Evolutionary conservation across 2,113 vertebrate genomes (phyloP), one percentile per base, ranked within the genome.

Genomic region (Archocentrus centrarchus): DNA sequence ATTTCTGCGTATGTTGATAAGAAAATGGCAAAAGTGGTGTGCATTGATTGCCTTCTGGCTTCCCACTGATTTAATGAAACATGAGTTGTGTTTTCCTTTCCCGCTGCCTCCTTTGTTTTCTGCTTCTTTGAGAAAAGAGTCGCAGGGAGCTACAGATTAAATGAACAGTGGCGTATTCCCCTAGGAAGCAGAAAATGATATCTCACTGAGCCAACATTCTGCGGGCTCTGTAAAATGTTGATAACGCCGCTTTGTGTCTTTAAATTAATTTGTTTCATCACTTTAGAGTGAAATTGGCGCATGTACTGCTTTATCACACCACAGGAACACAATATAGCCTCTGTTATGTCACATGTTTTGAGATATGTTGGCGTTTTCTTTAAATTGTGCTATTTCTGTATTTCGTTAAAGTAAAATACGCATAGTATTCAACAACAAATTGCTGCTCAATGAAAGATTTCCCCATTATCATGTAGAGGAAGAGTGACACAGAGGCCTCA

Each of bases 171-270:
- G 58, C 82, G 35, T 13, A 30, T 84, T 85, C 87, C 87, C 88
- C 77, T 87, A 39, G 84, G 87, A 90, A 61, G 81, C 90, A 79
- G 84, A 64, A 92, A 92, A 93, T 73, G 75, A 93, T 90, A 93
- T 89, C 91, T 83, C 84, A 78, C 77, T 1, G 55, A 84, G 85
- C 63, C 77, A 63, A 82, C 7, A 2, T 68, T 63, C 77, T 77
- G 77, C 84, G 73, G 76, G 78, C 75, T 63, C 78, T 89, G 87
- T 62, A 41, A 76, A 86, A 80, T 41, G 63, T 57, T 70, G 91
- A 94, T 93, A 92, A 91, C 76, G 47, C 37, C 2, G 27, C 57
- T 87, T 79, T 84, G 79, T 85, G 77, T 53, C 59, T 91, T 83
- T 75, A 86, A 89, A 80, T 37, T 10, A 78, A 81, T 91, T 84